These are phyloP conservation scores for Aphelenchoides avenae DNA, from an alignment of 1,140 invertebrate genomes.

Conservation along the genomic window DNA sequence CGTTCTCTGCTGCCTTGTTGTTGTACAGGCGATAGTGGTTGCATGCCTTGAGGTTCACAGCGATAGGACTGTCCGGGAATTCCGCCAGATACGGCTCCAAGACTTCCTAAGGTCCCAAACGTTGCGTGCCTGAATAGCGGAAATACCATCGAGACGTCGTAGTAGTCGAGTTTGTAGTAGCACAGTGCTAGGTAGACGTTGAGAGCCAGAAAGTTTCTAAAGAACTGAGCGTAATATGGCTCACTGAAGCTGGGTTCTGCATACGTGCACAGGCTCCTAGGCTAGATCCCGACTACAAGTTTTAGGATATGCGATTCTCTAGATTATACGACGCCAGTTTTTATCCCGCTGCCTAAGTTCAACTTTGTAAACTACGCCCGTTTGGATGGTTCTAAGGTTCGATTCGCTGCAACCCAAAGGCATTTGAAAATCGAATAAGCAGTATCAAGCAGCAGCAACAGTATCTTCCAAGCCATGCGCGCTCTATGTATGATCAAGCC, in stretches of 20 bases:
- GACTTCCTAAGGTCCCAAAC: constrained; percentile 71
- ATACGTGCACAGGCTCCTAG: too few species aligned
- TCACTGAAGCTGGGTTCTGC: too few species aligned
- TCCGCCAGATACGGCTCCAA: constrained; percentile 85
- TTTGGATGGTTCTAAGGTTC: too few species aligned
- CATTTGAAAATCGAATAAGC: too few species aligned
- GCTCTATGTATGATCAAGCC: too few species aligned
- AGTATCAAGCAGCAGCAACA: too few species aligned
- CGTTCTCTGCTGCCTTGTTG: constrained; percentile 79
- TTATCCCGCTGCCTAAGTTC: constrained; percentile 16
- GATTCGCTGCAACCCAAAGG: too few species aligned
- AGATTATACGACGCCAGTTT: not conserved
- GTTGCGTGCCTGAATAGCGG: not conserved
- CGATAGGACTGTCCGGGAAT: constrained; percentile 85
- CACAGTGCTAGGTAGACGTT: constrained; percentile 96
- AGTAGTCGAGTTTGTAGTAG: constrained; percentile 90
- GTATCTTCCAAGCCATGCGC: too few species aligned
- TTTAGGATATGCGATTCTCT: too few species aligned
- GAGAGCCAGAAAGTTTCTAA: constrained; percentile 81
- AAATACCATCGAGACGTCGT: constrained; percentile 66
- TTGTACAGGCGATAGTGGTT: constrained; percentile 85
- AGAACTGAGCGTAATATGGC: constrained; percentile 57
- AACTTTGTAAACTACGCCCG: too few species aligned
- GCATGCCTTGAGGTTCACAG: constrained; percentile 87
- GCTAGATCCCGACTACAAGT: too few species aligned